Base-by-base conservation (phyloP, 2,797 vertebrate genomes). In the Selene dorsalis region DNA sequence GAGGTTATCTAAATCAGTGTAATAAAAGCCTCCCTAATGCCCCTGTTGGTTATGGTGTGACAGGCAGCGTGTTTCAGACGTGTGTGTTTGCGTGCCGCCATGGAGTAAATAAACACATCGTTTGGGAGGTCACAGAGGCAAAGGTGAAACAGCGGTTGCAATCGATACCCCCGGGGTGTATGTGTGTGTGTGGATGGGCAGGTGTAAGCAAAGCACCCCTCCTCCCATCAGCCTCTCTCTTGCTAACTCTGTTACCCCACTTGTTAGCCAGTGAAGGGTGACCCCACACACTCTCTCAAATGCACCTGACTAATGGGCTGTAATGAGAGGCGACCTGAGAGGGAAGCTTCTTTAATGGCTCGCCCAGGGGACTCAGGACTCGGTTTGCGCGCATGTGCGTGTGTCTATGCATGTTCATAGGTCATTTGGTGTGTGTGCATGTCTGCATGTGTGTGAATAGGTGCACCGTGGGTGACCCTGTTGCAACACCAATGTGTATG, bases 141-240 rank as follows among this genome's bases (percentile, higher is more conserved):
- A 96, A 97, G 97, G 97, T 97, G 96, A 98, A 97, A 95, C 94
- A 93, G 95, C 93, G 95, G 94, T 95, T 95, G 95, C 83, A 95
- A 96, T 96, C 95, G 87, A 95, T 96, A 96, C 84, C 80, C 80
- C 32, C 43, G 41, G 88, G 86, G 80, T 84, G 72, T 77, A 69
- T 76, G 82, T 71, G 59, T 79, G 78, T 71, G 74, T 74, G 70
- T 73, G 69, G 22, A 74, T 47, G 66, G 81, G 89, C 89, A 90
- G 90, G 90, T 93, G 90, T 84, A 86, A 84, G 85, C 76, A 55
- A 38, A 69, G 80, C 79, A 52, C 75, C 86, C 84, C 80, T 79
- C 85, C 87, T 78, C 74, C 64, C 65, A 20, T 43, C 32, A 0
- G 59, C 67, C 52, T 81, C 67, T 77, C 77, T 67, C 77, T 77